Evolutionary conservation across 2,797 vertebrate genomes (phyloP).

Genomic region (Pristis pectinata): DNA sequence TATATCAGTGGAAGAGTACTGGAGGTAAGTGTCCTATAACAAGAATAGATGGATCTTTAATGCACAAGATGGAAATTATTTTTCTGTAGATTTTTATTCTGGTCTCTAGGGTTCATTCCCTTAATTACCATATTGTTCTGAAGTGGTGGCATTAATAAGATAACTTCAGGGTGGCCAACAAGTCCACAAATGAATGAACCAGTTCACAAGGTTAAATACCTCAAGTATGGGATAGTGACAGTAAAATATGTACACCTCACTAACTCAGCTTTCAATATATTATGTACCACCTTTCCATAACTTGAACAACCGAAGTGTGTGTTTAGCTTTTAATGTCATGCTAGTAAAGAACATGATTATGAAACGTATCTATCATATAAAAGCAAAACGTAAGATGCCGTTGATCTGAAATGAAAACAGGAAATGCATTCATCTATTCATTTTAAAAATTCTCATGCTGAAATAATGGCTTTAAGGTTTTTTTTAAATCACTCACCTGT

Average conservation of each 20-base stretch:
- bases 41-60: slow-evolving; percentile 25
- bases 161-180: neutral
- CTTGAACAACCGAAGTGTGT: neutral
- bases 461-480: neutral
- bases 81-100: neutral
- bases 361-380: neutral
- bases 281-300: neutral
- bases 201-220: neutral
- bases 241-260: neutral
- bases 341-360: neutral
- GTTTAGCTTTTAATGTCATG: neutral
- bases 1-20: slow-evolving; percentile 96
- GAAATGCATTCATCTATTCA: neutral
- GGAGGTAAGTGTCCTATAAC: slow-evolving; percentile 71
- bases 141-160: neutral
- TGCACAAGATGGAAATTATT: neutral
- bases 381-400: too few relatives aligned
- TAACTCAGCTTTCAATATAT: neutral
- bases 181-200: neutral
- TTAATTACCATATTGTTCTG: neutral
- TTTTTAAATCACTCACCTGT: neutral
- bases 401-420: too few relatives aligned
- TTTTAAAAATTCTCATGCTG: neutral
- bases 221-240: neutral
- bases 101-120: neutral